Percentiles rank a stretch among this genome's conserved stretches.
Evolutionary conservation across 2,113 vertebrate genomes (phyloP).

Genomic region (Struthidea cinerea): DNA sequence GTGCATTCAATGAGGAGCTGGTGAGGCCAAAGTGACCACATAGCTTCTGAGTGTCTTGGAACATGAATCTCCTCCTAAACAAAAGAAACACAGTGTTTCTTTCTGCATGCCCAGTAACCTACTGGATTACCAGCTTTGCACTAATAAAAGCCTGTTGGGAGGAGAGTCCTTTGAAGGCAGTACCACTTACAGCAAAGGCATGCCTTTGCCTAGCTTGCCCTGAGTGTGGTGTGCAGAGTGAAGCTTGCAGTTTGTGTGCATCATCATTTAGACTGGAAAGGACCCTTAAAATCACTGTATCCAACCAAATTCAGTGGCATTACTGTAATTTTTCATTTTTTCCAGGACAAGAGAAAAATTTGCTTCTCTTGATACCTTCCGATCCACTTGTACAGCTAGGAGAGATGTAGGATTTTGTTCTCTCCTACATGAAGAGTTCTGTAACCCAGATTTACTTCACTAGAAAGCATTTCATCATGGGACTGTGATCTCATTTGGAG

Average conservation of each 20-base stretch:
- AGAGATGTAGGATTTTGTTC: not conserved
- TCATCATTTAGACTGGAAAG: not conserved
- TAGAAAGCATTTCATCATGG: not conserved
- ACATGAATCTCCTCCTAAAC: not conserved
- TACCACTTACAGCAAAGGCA: not conserved
- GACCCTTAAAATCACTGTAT: not conserved
- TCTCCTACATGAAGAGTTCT: not conserved
- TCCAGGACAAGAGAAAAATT: not conserved
- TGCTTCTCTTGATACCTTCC: not conserved
- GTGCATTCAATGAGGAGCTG: not conserved
- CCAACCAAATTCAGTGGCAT: not conserved
- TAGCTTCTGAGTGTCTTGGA: not conserved
- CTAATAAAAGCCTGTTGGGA: not conserved
- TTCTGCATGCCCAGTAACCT: not conserved
- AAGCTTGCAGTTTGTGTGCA: not conserved
- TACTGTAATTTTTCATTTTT: not conserved
- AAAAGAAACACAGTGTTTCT: not conserved
- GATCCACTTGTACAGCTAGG: accelerated
- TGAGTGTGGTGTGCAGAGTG: accelerated
- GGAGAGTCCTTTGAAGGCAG: not conserved
- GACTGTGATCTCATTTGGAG: not conserved
- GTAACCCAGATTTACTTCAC: not conserved
- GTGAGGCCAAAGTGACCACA: not conserved
- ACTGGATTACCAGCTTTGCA: not conserved
- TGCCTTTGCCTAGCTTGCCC: not conserved